Percentiles rank a stretch among this genome's conserved stretches.
Evolutionary conservation across 2,888 invertebrate genomes (phyloP).

Genomic region (Tetragonula carbonaria): DNA sequence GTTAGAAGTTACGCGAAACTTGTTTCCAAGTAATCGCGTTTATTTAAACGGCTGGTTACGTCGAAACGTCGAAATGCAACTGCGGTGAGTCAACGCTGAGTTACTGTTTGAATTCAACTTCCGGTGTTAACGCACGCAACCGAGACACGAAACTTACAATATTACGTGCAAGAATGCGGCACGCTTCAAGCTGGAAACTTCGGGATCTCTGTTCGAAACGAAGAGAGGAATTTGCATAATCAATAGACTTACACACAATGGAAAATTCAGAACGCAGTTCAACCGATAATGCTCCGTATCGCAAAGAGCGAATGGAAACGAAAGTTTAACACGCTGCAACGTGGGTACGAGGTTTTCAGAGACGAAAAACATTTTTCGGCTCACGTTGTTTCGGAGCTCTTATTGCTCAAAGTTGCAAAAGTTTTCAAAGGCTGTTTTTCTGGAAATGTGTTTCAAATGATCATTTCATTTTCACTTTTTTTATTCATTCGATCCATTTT

Average conservation of each 20-base stretch:
- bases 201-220: slow-evolving; percentile 29
- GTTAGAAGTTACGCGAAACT: background rate
- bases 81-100: slow-evolving; percentile 22
- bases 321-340: background rate
- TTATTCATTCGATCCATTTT: background rate
- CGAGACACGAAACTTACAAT: slow-evolving; percentile 32
- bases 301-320: background rate
- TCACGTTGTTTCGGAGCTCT: too few species aligned
- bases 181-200: slow-evolving; percentile 22
- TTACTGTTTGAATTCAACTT: slow-evolving; percentile 50
- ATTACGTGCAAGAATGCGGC: slow-evolving; percentile 58
- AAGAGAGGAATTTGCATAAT: slow-evolving; percentile 48
- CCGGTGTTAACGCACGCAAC: slow-evolving; percentile 48
- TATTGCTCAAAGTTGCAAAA: background rate
- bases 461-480: background rate
- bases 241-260: slow-evolving; percentile 18
- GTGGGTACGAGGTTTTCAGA: background rate
- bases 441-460: background rate
- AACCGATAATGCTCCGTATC: slow-evolving; percentile 4
- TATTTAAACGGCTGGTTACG: background rate
- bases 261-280: slow-evolving; percentile 31
- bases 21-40: background rate
- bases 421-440: background rate
- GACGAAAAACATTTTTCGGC: background rate
- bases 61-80: slow-evolving; percentile 18